Base-by-base conservation (phyloP, 2,113 vertebrate genomes). In the Cynocephalus volans region DNA sequence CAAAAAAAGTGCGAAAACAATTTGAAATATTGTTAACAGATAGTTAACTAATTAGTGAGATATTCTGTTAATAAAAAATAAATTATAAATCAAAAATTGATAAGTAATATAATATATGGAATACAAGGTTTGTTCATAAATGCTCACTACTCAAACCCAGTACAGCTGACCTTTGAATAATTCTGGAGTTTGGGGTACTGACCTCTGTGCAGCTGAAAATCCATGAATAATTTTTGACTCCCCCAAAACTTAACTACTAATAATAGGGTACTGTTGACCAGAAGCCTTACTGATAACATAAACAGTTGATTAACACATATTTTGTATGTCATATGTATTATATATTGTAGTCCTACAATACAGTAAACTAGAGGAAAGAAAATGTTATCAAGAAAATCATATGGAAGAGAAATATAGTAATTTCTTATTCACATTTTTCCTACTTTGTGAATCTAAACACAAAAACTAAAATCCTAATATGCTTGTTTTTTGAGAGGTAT, bases 361-460 rank as follows among this genome's bases (percentile, higher is more conserved):
- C 41, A 41, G 41, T 41, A 41, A 41, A 41, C 41, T 41, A 41
- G 41, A 41, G 41, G 41, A 41, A 41, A 41, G 41, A 41, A 41
- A 41, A 41, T 41, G 41, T 41, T 41, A 41, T 41, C 41, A 41
- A 41, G 41, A 41, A 41, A 41, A 41, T 41, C 41, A 41, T 41
- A 41, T 41, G 41, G 41, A 41, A 41, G 41, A 41, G 41, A 41
- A 41, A 41, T 41, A 41, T 41, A 41, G 11, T 83, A 56, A 72
- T 86, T 86, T 95, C 45, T 92, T 95, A 81, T 33, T 90, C 48
- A 79, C 11, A 75, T 82, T 87, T 96, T 96, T 73, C 87, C 58
- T 82, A 50, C 15, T 67, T 92, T 76, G 50, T 76, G 31, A 90
- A 86, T 93, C 64, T 93, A 87, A 87, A 92, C 70, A 64, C 36